Base-by-base conservation (phyloP, 1,140 invertebrate species). In the Euschistus heros region DNA sequence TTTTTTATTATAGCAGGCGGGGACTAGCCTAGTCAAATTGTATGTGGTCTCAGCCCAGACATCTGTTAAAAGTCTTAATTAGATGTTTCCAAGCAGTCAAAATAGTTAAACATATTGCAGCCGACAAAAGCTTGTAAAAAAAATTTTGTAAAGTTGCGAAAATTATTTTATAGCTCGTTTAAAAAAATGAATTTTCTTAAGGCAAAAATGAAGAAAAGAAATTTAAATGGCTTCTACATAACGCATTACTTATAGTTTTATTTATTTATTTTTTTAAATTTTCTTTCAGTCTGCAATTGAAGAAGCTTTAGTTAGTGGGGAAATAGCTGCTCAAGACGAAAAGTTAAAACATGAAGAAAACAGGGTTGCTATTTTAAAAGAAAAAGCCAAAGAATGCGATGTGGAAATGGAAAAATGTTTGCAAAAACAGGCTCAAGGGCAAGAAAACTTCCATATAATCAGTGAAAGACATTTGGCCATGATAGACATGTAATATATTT, bases 221-320 rank as follows among this genome's bases (percentile, higher is more conserved):
- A 13, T 24, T 10, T 13, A 55, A 55, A 14, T 55, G 8, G 54
- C 20, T 24, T 10, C 10, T 14, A 20, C 13, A n/a, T 13, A 10
- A 24, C 10, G 20, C 10, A 14, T 10, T n/a, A 55, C 22, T 61
- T 13, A 55, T 13, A 24, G 13, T 27, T 14, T n/a, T n/a, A n/a
- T n/a, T n/a, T 13, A 42, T 46, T 47, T 63, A 3, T 63, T 47
- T 47, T 30, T 17, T 54, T 54, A 8, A 68, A 67, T 42, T 65
- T 47, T 68, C 50, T 79, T 81, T 20, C 71, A 92, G 89, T 76
- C 91, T 74, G 89, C 92, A 76, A 81, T 92, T 75, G 90, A 93
- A 73, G 84, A 86, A 72, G 89, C 90, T 0, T 74, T 93, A 17
- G 79, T 93, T 65, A 83, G 86, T 64, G 89, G 89, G 0, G 91